A percentile compares a stretch with the other conserved stretches of the same genome.
phyloP scores from a whole-genome alignment of 2,888 invertebrate species.

The Beris morrisii region DNA sequence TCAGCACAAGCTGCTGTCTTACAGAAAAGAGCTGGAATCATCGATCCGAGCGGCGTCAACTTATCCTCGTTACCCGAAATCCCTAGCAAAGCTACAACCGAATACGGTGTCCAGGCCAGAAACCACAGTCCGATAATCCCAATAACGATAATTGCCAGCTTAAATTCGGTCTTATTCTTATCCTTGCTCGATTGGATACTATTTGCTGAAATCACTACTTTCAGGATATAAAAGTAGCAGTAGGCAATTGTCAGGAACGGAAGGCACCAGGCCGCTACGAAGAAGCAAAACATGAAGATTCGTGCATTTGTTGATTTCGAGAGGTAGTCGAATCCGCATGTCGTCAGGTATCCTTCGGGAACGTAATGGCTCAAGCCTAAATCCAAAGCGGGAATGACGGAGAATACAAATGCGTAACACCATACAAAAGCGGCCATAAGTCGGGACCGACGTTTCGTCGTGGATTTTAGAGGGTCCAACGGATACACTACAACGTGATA shows the following conservation, averaged over 20 bases:
- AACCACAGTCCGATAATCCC: slow-evolving; percentile 74
- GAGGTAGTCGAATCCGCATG: slow-evolving; percentile 85
- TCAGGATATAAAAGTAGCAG: slow-evolving; percentile 72
- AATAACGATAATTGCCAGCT: slow-evolving; percentile 69
- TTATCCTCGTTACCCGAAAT: slow-evolving; percentile 66
- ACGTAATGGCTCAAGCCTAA: slow-evolving; percentile 76
- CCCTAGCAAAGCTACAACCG: slow-evolving; percentile 73
- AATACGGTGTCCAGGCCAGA: slow-evolving; percentile 81
- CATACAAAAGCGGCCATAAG: slow-evolving; percentile 68
- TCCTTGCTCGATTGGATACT: slow-evolving; percentile 63
- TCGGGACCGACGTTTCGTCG: slow-evolving; percentile 65
- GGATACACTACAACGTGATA: slow-evolving; percentile 82
- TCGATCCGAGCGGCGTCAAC: slow-evolving; percentile 70
- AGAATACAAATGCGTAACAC: slow-evolving; percentile 72
- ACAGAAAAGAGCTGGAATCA: slow-evolving; percentile 78
- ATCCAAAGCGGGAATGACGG: slow-evolving; percentile 68
- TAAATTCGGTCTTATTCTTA: slow-evolving; percentile 71
- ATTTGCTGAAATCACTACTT: slow-evolving; percentile 62
- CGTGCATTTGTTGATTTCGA: slow-evolving; percentile 64
- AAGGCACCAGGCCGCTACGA: slow-evolving; percentile 73
- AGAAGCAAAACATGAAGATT: slow-evolving; percentile 73
- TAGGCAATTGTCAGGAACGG: slow-evolving; percentile 72
- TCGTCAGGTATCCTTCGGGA: slow-evolving; percentile 81
- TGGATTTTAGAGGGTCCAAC: slow-evolving; percentile 66
- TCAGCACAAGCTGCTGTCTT: slow-evolving; percentile 81